phyloP scores from a whole-genome alignment of 2,113 vertebrate genomes.

The Etheostoma cragini region DNA sequence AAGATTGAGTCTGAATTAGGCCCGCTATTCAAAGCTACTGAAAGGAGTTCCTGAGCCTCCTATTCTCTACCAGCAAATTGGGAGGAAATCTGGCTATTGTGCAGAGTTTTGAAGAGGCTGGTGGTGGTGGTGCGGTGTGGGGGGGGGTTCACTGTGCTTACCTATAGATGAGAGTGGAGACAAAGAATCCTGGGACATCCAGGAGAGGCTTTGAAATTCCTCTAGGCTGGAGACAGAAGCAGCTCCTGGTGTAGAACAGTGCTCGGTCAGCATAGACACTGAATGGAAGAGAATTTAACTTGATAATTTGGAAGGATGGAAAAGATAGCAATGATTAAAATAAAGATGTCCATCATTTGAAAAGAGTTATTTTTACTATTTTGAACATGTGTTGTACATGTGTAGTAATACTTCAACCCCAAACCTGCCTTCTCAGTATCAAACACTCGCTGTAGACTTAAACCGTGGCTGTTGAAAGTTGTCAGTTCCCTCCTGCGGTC shows the following conservation, averaged over 20 bases:
- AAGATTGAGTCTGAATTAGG: constrained; percentile 93
- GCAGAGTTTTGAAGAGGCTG: constrained; percentile 87
- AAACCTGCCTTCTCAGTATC: neutral
- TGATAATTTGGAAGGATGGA: constrained; percentile 16
- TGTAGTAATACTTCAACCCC: neutral
- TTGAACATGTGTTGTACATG: neutral
- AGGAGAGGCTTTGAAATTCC: constrained; percentile 81
- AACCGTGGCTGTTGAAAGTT: neutral
- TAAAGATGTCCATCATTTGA: neutral
- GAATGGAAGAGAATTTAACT: constrained; percentile 42
- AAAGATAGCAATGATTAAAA: constrained; percentile 2
- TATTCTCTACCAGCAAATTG: constrained; percentile 90
- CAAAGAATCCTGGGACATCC: constrained; percentile 82
- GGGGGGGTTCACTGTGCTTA: constrained; percentile 84
- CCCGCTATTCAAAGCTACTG: constrained; percentile 89
- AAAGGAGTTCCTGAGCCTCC: constrained; percentile 89
- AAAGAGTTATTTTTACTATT: neutral
- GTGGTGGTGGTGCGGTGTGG: constrained; percentile 42
- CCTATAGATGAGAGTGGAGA: constrained; percentile 87
- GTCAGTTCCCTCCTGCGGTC: neutral
- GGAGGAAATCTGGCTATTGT: constrained; percentile 94
- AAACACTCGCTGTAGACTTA: neutral
- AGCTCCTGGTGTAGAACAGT: constrained; percentile 59
- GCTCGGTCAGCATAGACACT: constrained; percentile 44
- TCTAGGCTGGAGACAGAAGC: constrained; percentile 71